phyloP scores from a whole-genome alignment of 1,140 invertebrate genomes.

The Oryzaephilus surinamensis region DNA sequence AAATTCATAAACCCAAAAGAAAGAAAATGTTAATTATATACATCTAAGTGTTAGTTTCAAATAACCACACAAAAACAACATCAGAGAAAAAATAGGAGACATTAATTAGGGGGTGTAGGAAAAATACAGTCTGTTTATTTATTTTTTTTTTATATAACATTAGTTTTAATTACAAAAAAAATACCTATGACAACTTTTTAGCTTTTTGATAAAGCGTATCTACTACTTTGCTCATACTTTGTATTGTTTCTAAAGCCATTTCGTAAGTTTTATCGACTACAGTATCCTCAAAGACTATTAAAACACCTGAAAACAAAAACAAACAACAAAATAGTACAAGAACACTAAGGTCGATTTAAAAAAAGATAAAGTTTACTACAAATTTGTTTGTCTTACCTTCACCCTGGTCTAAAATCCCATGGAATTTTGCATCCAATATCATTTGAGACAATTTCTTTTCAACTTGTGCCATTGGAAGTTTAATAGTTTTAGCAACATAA shows the following conservation, averaged over 20 bases:
- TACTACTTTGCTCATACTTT: constrained; percentile 98
- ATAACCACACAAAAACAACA: background rate
- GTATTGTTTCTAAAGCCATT: constrained; percentile 92
- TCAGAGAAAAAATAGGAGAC: background rate
- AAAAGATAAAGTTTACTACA: background rate
- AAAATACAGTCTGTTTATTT: constrained; percentile 31
- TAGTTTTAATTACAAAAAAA: constrained; percentile 19
- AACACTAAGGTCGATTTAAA: background rate
- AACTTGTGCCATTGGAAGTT: constrained; percentile 79
- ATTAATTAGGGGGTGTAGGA: too few species aligned
- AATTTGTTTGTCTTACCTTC: constrained; percentile 49
- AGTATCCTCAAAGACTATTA: constrained; percentile 95
- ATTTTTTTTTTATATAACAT: constrained; percentile 15
- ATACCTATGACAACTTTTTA: constrained; percentile 93
- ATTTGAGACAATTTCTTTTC: constrained; percentile 99
- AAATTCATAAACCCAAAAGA: background rate
- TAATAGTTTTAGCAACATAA: constrained; percentile 72
- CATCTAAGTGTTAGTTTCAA: constrained; percentile 10
- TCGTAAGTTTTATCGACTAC: constrained; percentile 95
- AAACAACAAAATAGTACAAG: background rate
- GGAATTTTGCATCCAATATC: constrained; percentile 97
- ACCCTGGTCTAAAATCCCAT: constrained; percentile 95
- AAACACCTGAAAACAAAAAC: constrained; percentile 51
- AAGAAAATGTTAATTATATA: constrained; percentile 19
- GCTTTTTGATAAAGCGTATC: constrained; percentile 97